A percentile compares a stretch with the other conserved stretches of the same genome.
Evolutionary conservation across 2,888 invertebrate species (phyloP).

Genomic region (Tromatobia lineatoria): DNA sequence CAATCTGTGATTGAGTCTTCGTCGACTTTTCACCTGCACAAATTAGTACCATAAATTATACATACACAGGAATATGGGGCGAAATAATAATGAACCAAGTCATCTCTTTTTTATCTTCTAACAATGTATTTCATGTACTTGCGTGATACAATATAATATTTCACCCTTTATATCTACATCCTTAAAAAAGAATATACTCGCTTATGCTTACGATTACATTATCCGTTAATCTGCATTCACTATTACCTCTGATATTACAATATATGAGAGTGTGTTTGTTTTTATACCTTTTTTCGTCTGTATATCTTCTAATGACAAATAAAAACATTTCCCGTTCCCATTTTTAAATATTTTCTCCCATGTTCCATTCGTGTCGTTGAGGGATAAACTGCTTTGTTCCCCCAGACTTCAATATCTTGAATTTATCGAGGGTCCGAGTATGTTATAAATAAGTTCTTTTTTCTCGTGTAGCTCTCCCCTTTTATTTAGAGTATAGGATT

Average conservation of each 20-base stretch:
- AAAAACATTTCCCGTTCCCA: slow-evolving; percentile 41
- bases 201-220: slow-evolving; percentile 71
- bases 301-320: slow-evolving; percentile 40
- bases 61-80: not conserved
- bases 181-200: slow-evolving; percentile 75
- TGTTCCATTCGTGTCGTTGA: slow-evolving; percentile 14
- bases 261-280: slow-evolving; percentile 53
- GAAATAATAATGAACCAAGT: slow-evolving; percentile 19
- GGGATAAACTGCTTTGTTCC: slow-evolving; percentile 21
- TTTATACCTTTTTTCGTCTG: slow-evolving; percentile 12
- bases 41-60: slow-evolving; percentile 29
- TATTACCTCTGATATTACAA: slow-evolving; percentile 67
- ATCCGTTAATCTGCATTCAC: slow-evolving; percentile 67
- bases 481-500: slow-evolving; percentile 58
- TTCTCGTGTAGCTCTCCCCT: slow-evolving; percentile 34
- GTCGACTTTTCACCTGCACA: slow-evolving; percentile 36
- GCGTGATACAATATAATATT: slow-evolving; percentile 74
- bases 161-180: slow-evolving; percentile 73
- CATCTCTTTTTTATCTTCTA: slow-evolving; percentile 68
- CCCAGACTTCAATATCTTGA: slow-evolving; percentile 36
- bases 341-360: slow-evolving; percentile 28
- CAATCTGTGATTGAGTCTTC: slow-evolving; percentile 63
- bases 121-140: slow-evolving; percentile 74
- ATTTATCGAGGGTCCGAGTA: slow-evolving; percentile 36
- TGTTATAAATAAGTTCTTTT: slow-evolving; percentile 45